Evolutionary conservation across 2,888 invertebrate genomes (phyloP).

Genomic region (Cheiracanthium punctorium): DNA sequence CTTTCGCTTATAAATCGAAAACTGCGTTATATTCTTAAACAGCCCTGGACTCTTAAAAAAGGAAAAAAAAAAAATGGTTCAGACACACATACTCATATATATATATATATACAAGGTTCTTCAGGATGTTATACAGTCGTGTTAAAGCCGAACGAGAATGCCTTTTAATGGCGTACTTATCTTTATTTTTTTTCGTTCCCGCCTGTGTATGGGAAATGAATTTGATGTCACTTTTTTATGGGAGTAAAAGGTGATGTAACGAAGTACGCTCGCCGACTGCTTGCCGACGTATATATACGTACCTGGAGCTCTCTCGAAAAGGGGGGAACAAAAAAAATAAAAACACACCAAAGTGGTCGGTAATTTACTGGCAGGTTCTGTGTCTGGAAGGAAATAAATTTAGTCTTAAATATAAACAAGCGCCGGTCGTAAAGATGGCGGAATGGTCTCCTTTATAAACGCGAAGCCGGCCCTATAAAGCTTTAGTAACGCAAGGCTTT

Average conservation of each 20-base stretch:
- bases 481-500: background rate
- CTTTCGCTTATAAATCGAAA: slow-evolving; percentile 2
- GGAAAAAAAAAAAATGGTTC: no score
- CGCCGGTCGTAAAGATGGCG: background rate
- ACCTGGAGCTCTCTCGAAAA: background rate
- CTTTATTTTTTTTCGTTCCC: slow-evolving; percentile 11
- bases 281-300: background rate
- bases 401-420: background rate
- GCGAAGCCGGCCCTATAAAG: background rate
- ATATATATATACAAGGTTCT: no score
- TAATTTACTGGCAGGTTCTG: slow-evolving; percentile 26
- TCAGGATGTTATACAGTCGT: slow-evolving; percentile 5
- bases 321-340: no score
- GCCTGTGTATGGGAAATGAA: slow-evolving; percentile 57
- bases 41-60: slow-evolving; percentile 34
- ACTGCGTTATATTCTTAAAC: slow-evolving; percentile 49
- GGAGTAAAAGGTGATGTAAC: background rate
- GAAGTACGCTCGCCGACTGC: background rate
- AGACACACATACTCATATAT: no score
- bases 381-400: background rate
- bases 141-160: slow-evolving; percentile 25
- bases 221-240: slow-evolving; percentile 61
- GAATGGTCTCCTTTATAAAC: background rate
- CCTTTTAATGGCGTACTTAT: slow-evolving; percentile 57
- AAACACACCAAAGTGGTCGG: slow-evolving; percentile 20